phyloP scores from a whole-genome alignment of 2,888 invertebrate species.

The Lamellibrachia satsuma region DNA sequence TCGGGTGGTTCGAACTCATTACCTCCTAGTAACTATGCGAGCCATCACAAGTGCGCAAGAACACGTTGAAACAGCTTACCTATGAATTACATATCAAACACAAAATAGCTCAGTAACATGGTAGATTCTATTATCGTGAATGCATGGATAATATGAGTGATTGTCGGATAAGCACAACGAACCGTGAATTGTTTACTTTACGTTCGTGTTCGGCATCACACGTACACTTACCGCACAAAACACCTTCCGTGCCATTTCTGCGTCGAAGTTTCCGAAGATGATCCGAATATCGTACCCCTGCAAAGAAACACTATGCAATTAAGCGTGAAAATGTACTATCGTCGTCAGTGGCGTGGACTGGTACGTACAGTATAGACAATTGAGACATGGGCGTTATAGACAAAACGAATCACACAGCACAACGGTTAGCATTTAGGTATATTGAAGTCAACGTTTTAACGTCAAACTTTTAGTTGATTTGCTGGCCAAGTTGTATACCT shows the following conservation, averaged over 20 bases:
- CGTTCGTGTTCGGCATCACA: background rate
- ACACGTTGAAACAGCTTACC: too few relatives aligned
- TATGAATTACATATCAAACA: too few relatives aligned
- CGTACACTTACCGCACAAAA: constrained; percentile 64
- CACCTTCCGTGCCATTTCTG: constrained; percentile 84
- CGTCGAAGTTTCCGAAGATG: constrained; percentile 95
- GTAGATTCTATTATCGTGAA: too few relatives aligned
- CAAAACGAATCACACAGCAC: too few relatives aligned
- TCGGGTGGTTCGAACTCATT: too few relatives aligned
- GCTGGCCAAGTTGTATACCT: background rate
- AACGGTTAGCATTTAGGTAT: background rate
- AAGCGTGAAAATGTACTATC: background rate
- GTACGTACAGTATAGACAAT: too few relatives aligned
- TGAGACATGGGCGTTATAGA: too few relatives aligned
- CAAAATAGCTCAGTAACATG: too few relatives aligned
- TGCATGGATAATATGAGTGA: background rate
- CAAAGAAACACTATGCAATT: constrained; percentile 24
- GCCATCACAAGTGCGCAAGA: too few relatives aligned
- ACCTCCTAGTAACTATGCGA: too few relatives aligned
- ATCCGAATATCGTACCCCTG: constrained; percentile 88
- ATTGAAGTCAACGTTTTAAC: background rate
- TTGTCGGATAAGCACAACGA: background rate
- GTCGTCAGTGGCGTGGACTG: too few relatives aligned
- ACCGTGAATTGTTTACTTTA: background rate
- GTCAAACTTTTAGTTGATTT: background rate